A percentile compares a stretch with the other conserved stretches of the same genome.
These are phyloP conservation scores for Archocentrus centrarchus DNA, from an alignment of 2,113 vertebrate genomes.

Conservation along the genomic window DNA sequence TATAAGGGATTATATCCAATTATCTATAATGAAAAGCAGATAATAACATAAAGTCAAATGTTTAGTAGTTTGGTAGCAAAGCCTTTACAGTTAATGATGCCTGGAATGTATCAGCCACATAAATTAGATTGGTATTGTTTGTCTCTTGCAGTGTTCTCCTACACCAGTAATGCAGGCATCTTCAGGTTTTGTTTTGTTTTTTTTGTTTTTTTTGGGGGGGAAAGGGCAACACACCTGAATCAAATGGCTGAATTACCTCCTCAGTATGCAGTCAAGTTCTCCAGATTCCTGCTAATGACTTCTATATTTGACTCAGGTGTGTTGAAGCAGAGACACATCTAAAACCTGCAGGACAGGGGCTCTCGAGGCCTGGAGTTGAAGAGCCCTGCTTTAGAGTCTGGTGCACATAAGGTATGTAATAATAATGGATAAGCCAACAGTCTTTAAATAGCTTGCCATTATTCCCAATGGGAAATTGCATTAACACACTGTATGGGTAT, in stretches of 20 bases:
- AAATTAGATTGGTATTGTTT: conserved; percentile 13
- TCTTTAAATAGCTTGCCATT: conserved; percentile 22
- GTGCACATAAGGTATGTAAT: conserved; percentile 2
- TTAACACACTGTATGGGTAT: conserved; percentile 33
- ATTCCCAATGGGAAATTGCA: conserved; percentile 22
- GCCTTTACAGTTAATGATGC: conserved; percentile 7
- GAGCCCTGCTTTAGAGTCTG: background rate
- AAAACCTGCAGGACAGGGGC: too few species aligned
- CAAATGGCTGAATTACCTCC: too few species aligned
- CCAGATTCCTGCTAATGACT: too few species aligned
- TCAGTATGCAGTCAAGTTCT: too few species aligned
- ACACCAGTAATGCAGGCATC: conserved; percentile 3
- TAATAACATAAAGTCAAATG: conserved; percentile 3
- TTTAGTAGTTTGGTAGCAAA: conserved; percentile 1
- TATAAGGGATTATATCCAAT: conserved; percentile 5
- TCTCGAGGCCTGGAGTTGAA: too few species aligned
- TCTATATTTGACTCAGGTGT: too few species aligned
- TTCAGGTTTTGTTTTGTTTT: background rate
- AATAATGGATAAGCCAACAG: background rate
- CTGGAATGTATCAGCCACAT: background rate
- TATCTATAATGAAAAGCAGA: conserved; percentile 10
- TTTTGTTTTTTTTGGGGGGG: too few species aligned
- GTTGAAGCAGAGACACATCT: too few species aligned
- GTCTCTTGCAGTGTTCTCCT: background rate
- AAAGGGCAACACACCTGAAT: too few species aligned